A percentile compares a stretch with the other conserved stretches of the same genome.
Evolutionary conservation across 2,888 invertebrate genomes (phyloP).

Genomic region (Epistrophe eligans): DNA sequence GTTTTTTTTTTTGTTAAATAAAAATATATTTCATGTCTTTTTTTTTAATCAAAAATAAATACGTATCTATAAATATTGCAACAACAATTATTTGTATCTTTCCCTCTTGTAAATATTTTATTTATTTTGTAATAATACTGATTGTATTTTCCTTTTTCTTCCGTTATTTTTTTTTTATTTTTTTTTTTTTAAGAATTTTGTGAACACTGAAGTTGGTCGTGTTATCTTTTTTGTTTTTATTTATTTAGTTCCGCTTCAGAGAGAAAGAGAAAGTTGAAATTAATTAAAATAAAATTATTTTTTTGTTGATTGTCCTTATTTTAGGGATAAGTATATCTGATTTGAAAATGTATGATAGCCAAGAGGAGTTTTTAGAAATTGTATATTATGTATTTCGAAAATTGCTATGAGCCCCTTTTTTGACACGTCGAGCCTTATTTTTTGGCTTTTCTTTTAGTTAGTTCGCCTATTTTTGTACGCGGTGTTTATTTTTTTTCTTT

Average conservation of each 20-base stretch:
- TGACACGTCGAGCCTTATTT: conserved; percentile 51
- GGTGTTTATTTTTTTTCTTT: not conserved
- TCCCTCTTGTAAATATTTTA: conserved; percentile 71
- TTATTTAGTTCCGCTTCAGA: conserved; percentile 48
- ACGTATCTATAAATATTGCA: conserved; percentile 73
- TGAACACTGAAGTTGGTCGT: conserved; percentile 76
- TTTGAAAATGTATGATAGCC: conserved; percentile 59
- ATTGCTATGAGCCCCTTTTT: conserved; percentile 36
- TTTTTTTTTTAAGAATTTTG: conserved; percentile 32
- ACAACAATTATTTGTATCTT: conserved; percentile 71
- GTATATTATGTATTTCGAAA: not conserved
- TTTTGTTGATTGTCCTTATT: conserved; percentile 52
- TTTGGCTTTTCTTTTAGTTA: conserved; percentile 1
- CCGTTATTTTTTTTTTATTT: conserved; percentile 27
- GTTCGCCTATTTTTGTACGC: not conserved
- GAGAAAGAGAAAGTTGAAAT: conserved; percentile 42
- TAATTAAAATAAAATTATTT: conserved; percentile 31
- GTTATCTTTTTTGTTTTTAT: conserved; percentile 59
- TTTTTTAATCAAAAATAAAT: conserved; percentile 63
- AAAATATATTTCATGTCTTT: conserved; percentile 47
- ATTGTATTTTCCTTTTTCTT: conserved; percentile 35
- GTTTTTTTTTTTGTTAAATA: conserved; percentile 18
- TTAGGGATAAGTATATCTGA: conserved; percentile 5
- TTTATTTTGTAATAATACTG: conserved; percentile 72
- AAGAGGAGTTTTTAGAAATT: conserved; percentile 53